These are phyloP conservation scores for Dasypogon diadema DNA, from an alignment of 2,888 invertebrate genomes.

Conservation along the genomic window DNA sequence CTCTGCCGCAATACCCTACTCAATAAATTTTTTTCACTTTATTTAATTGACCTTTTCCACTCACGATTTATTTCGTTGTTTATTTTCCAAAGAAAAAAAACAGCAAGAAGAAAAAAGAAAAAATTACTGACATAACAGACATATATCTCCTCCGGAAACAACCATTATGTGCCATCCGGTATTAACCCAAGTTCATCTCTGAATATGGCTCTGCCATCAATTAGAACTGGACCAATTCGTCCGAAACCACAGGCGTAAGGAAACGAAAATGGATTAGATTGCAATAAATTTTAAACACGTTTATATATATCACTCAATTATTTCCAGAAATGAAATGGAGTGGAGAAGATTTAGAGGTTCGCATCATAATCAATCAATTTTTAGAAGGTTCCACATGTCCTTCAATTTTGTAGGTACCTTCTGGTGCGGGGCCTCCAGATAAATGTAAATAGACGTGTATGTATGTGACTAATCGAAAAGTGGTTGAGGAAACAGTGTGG, in stretches of 20 bases:
- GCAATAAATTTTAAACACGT: constrained; percentile 59
- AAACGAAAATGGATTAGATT: constrained; percentile 41
- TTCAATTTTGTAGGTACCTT: background rate
- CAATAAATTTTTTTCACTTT: constrained; percentile 34
- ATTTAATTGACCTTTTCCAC: constrained; percentile 8
- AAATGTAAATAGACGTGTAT: constrained; percentile 12
- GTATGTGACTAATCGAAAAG: background rate
- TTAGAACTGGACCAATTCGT: constrained; percentile 28
- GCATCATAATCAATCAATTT: constrained; percentile 59
- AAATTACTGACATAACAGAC: constrained; percentile 17
- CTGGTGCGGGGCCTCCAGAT: background rate
- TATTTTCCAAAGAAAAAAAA: background rate
- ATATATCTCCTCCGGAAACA: constrained; percentile 30
- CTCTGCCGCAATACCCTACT: too few relatives aligned
- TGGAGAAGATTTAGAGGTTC: constrained; percentile 58
- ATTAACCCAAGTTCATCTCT: constrained; percentile 21
- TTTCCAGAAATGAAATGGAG: constrained; percentile 58
- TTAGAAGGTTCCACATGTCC: constrained; percentile 19
- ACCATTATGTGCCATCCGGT: constrained; percentile 21
- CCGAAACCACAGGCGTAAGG: constrained; percentile 17
- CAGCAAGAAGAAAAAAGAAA: too few relatives aligned
- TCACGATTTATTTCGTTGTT: constrained; percentile 35
- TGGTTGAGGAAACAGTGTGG: constrained; percentile 1
- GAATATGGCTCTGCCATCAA: constrained; percentile 23
- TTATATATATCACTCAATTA: constrained; percentile 58